Evolutionary conservation across 2,888 invertebrate species (phyloP), one percentile per base, ranked within the genome.

Genomic region (Pheosia gnoma): DNA sequence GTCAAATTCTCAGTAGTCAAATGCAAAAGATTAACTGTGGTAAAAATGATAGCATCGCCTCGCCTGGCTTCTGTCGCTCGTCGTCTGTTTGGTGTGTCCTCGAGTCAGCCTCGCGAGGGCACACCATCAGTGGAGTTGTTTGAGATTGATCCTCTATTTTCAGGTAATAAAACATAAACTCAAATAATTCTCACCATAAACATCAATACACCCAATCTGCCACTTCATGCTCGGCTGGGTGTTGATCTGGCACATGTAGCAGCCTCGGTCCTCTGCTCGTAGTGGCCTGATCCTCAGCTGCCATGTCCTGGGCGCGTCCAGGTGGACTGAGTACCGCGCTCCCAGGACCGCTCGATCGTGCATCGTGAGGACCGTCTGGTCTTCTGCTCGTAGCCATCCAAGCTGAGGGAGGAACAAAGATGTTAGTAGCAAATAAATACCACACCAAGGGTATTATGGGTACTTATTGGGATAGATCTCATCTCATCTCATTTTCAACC

Each of bases 161-260:
- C 25, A 25, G 25, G 25, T 25, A 25, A 25, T 25, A 25, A 25
- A 25, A 25, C 25, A 25, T 11, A 7, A 39, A 8, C 8, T 5
- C 8, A 47, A 7, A 6, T 3, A 11, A 0, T 1, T 36, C 8
- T 95, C 86, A 98, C 98, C 97, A 83, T 97, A 96, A 36, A 98
- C 97, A 85, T 98, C 97, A 65, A 98, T 95, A 83, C 98, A 98
- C 8, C 98, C 98, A 61, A 97, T 95, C 90, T 97, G 97, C 84
- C 97, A 97, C 90, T 96, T 97, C 97, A 98, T 97, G 60, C 96
- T 95, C 67, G 95, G 96, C 75, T 92, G 92, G 2, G 97, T 98
- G 91, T 98, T 98, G 81, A 98, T 97, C 94, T 98, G 98, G 83
- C 98, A 98, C 97, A 98, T 97, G 90, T 98, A 98, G 85, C 98